A percentile compares a stretch with the other conserved stretches of the same genome.
Conservation (phyloP, 1,140 invertebrate genomes). For the Heterodera schachtii region DNA sequence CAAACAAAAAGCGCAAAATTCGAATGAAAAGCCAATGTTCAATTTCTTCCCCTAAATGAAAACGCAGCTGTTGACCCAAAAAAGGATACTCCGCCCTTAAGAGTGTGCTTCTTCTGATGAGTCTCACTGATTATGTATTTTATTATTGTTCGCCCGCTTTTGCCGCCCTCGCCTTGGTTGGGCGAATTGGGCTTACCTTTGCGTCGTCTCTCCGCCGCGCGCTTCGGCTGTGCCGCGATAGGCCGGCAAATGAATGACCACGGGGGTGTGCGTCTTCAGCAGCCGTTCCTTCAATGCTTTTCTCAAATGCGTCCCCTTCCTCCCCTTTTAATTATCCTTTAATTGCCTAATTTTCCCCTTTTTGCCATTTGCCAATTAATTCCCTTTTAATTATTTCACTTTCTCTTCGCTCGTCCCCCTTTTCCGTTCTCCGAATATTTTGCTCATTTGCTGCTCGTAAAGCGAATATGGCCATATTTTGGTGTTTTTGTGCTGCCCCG, state of each 20-base stretch:
- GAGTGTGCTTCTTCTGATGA: no score
- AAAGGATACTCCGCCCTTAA: background rate
- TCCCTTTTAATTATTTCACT: background rate
- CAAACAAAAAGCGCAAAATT: no score
- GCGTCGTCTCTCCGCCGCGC: background rate
- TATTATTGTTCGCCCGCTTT: no score
- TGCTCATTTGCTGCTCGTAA: background rate
- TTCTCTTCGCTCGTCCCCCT: background rate
- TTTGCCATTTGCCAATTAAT: no score
- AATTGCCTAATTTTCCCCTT: no score
- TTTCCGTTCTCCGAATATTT: background rate
- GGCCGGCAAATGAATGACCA: background rate
- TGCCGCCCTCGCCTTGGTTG: no score
- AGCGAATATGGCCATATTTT: background rate
- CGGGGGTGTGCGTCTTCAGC: background rate
- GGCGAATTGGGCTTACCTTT: no score
- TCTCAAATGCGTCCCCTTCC: background rate
- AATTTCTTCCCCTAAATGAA: no score
- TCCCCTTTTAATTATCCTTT: background rate
- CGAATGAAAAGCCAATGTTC: no score
- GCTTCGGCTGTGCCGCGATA: background rate
- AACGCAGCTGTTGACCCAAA: background rate
- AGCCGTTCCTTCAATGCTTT: background rate
- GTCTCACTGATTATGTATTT: no score
- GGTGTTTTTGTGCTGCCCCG: conserved; percentile 1